phyloP scores from a whole-genome alignment of 2,888 invertebrate genomes.

The Hypercompe scribonia region DNA sequence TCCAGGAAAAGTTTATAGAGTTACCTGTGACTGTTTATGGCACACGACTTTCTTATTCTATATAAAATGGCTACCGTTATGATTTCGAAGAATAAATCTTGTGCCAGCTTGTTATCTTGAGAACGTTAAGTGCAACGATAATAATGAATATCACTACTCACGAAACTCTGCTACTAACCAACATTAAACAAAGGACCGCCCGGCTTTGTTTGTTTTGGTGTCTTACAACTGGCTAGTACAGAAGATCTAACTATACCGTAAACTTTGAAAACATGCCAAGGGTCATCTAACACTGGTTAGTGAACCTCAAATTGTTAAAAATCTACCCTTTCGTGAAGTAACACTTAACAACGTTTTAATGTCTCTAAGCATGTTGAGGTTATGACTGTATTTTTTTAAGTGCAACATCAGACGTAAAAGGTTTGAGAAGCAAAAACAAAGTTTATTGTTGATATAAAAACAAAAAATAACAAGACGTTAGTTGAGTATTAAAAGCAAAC shows the following conservation, averaged over 20 bases:
- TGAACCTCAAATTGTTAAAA: conserved; percentile 62
- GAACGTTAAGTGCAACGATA: conserved; percentile 42
- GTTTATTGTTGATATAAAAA: conserved; percentile 16
- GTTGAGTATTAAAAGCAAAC: not conserved
- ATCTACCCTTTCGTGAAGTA: conserved; percentile 55
- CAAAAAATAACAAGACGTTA: conserved; percentile 9
- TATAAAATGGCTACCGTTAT: not conserved
- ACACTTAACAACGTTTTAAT: conserved; percentile 54
- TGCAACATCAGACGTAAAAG: conserved; percentile 1
- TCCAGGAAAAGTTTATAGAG: not conserved
- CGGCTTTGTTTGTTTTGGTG: conserved; percentile 71
- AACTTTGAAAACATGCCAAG: conserved; percentile 49
- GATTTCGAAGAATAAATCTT: not conserved
- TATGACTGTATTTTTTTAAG: conserved; percentile 24
- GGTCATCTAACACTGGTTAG: conserved; percentile 53
- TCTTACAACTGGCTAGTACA: conserved; percentile 54
- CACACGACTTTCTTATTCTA: not conserved
- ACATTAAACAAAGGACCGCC: conserved; percentile 65
- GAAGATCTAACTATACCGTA: conserved; percentile 46
- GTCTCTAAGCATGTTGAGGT: conserved; percentile 39
- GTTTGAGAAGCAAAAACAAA: conserved; percentile 14
- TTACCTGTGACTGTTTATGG: not conserved
- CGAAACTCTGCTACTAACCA: conserved; percentile 52
- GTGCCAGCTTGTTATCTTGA: conserved; percentile 11
- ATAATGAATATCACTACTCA: conserved; percentile 59